Percentiles rank a stretch among this genome's conserved stretches.
Conservation (phyloP, 2,888 invertebrate genomes). For the Apantesis nais region DNA sequence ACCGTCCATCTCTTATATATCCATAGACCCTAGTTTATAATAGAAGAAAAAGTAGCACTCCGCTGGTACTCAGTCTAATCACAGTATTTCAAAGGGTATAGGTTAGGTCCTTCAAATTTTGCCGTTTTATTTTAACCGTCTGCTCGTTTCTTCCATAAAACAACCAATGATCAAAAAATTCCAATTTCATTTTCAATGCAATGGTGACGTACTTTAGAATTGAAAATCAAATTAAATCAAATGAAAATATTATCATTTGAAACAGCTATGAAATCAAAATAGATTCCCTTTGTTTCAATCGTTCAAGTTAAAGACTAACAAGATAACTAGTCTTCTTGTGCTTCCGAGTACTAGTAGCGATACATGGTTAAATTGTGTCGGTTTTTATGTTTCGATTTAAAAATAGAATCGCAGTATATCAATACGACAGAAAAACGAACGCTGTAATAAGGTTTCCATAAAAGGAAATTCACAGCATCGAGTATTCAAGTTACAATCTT, state of each 20-base stretch:
- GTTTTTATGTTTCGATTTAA: neutral
- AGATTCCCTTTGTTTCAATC: neutral
- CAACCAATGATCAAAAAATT: too few species aligned
- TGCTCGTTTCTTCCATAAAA: too few species aligned
- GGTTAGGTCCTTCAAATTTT: too few species aligned
- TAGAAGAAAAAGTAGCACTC: too few species aligned
- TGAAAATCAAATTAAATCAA: too few species aligned
- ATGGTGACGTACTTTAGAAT: too few species aligned
- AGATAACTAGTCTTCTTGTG: neutral
- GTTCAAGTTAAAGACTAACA: neutral
- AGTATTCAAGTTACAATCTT: constrained; percentile 1
- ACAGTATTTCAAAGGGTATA: too few species aligned
- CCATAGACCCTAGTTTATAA: too few species aligned
- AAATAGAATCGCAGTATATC: neutral
- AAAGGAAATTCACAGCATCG: constrained; percentile 13
- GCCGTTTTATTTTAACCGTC: too few species aligned
- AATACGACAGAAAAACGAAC: neutral
- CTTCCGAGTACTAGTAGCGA: neutral
- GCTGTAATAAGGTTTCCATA: constrained; percentile 14
- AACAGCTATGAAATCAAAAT: neutral
- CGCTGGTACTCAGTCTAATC: too few species aligned
- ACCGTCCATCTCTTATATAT: too few species aligned
- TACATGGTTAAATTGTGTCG: neutral
- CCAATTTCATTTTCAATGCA: too few species aligned
- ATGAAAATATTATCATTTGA: neutral